Evolutionary conservation across 2,888 invertebrate species (phyloP).

Genomic region (Tineola bisselliella): DNA sequence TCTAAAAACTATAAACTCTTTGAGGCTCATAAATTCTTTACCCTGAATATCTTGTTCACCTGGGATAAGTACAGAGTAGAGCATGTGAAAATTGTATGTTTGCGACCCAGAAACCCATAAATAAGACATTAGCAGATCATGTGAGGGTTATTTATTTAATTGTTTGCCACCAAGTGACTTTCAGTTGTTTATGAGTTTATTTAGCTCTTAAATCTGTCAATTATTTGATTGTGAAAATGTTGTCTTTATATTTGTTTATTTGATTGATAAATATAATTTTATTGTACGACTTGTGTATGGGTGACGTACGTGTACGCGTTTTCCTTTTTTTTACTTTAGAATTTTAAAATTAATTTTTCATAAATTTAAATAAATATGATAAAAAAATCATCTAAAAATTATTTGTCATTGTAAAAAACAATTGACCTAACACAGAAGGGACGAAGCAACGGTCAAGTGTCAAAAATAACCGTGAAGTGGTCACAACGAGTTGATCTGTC

Average conservation of each 20-base stretch:
- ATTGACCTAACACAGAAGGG: constrained; percentile 10
- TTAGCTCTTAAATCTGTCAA: constrained; percentile 6
- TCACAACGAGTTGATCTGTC: constrained; percentile 36
- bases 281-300: too few species aligned
- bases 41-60: constrained; percentile 22
- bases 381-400: not conserved
- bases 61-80: constrained; percentile 29
- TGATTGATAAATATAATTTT: constrained; percentile 11
- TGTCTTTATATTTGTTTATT: constrained; percentile 11
- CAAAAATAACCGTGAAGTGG: constrained; percentile 53
- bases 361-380: not conserved
- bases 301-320: too few species aligned
- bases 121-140: constrained; percentile 65
- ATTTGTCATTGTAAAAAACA: not conserved
- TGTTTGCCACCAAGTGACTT: constrained; percentile 29
- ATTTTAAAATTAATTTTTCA: too few species aligned
- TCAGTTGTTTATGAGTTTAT: constrained; percentile 13
- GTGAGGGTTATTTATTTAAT: constrained; percentile 40
- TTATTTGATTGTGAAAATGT: not conserved
- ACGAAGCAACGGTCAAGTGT: constrained; percentile 38
- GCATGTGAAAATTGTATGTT: constrained; percentile 60
- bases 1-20: not conserved
- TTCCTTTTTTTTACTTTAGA: too few species aligned
- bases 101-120: constrained; percentile 51
- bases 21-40: not conserved